A percentile compares a stretch with the other conserved stretches of the same genome.
These are phyloP conservation scores for Solenodon paradoxus DNA, from an alignment of 2,113 vertebrate species.

Conservation along the genomic window DNA sequence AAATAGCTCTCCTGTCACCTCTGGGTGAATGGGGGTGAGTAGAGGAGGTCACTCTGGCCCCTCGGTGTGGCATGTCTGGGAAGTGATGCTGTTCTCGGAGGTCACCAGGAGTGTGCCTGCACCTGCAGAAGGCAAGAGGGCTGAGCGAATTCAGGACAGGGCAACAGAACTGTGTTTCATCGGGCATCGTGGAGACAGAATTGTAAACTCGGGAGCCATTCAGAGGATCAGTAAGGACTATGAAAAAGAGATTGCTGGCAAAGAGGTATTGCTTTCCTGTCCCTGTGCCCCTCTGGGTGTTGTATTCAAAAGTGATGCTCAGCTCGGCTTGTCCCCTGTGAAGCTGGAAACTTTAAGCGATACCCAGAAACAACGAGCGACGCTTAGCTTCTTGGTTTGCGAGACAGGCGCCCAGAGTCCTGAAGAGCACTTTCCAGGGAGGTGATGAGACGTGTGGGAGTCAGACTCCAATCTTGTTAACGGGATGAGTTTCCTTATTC, in stretches of 20 bases:
- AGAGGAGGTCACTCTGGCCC: background rate
- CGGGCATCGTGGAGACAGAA: background rate
- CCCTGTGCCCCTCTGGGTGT: background rate
- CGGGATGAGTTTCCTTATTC: background rate
- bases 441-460: conserved; percentile 36
- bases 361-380: conserved; percentile 15
- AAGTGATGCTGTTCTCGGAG: background rate
- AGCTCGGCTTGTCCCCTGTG: background rate
- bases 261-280: background rate
- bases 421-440: background rate
- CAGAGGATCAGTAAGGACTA: background rate
- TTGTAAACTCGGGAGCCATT: background rate
- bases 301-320: background rate
- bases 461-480: conserved; percentile 53
- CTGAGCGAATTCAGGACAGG: background rate
- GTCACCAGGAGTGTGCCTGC: background rate
- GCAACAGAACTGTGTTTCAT: background rate
- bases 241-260: background rate
- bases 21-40: background rate
- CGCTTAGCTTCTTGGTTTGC: conserved; percentile 3
- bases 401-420: background rate
- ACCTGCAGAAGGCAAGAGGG: background rate
- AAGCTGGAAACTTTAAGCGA: background rate
- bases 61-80: background rate
- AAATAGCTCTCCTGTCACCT: background rate